phyloP scores from a whole-genome alignment of 2,888 invertebrate species.

The Drosophila buzzatii region DNA sequence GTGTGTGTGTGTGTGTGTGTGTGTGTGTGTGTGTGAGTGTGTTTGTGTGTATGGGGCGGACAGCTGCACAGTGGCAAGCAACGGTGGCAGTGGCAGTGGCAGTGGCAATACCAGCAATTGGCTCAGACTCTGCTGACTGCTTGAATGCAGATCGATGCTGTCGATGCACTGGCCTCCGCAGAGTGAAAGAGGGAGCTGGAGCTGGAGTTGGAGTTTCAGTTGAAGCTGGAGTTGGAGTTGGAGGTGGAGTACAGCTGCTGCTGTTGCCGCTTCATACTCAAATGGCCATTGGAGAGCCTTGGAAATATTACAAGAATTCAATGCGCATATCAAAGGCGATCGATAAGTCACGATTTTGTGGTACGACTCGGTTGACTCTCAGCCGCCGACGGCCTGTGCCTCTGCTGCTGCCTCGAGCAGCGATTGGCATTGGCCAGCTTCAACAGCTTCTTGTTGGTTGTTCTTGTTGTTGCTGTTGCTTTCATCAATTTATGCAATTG shows the following conservation, averaged over 20 bases:
- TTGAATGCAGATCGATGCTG: slow-evolving; percentile 42
- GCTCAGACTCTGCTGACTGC: slow-evolving; percentile 50
- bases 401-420: slow-evolving; percentile 1
- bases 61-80: slow-evolving; percentile 72
- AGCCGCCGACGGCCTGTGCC: slow-evolving; percentile 14
- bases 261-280: slow-evolving; percentile 19
- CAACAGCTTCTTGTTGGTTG: slow-evolving; percentile 6
- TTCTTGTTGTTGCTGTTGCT: slow-evolving; percentile 48
- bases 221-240: slow-evolving; percentile 5
- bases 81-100: slow-evolving; percentile 53
- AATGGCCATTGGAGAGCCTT: slow-evolving; percentile 33
- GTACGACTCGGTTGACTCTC: slow-evolving; percentile 55
- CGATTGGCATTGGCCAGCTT: slow-evolving; percentile 21
- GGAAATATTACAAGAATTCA: slow-evolving; percentile 85
- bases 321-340: slow-evolving; percentile 85
- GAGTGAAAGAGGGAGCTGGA: not conserved
- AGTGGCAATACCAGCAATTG: slow-evolving; percentile 66
- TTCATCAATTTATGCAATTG: slow-evolving; percentile 77
- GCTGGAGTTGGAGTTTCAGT: slow-evolving; percentile 5
- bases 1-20: not conserved
- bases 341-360: slow-evolving; percentile 85
- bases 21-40: slow-evolving; percentile 20
- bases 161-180: slow-evolving; percentile 13
- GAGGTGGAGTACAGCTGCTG: slow-evolving; percentile 23
- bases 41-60: slow-evolving; percentile 56